Percentiles rank a stretch among this genome's conserved stretches.
Conservation (phyloP, 64 coral and sea anemone genomes). For the Montipora sp. region DNA sequence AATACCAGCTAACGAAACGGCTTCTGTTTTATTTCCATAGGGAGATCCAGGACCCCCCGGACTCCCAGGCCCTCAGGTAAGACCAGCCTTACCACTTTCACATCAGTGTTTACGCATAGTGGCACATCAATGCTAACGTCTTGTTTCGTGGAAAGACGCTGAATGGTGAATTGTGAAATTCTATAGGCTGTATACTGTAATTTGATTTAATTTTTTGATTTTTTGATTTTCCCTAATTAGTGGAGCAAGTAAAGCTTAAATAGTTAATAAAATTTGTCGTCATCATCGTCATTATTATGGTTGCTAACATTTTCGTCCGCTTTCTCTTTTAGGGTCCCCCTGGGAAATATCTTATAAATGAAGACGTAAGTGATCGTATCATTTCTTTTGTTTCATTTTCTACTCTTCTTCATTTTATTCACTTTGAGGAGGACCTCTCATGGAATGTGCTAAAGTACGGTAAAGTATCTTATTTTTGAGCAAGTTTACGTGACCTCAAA, state of each 20-base stretch:
- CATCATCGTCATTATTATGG: too few species aligned
- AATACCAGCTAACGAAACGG: too few species aligned
- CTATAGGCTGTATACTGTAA: too few species aligned
- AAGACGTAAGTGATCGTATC: not conserved
- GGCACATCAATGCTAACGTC: not conserved
- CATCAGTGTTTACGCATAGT: not conserved
- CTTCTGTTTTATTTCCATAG: not conserved
- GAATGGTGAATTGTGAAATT: not conserved
- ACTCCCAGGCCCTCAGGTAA: not conserved
- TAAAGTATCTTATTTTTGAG: too few species aligned
- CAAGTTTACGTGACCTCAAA: too few species aligned
- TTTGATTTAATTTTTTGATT: too few species aligned
- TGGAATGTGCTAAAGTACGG: too few species aligned
- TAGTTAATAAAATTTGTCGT: too few species aligned
- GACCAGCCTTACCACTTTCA: not conserved
- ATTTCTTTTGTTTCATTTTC: not conserved
- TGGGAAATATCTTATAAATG: not conserved
- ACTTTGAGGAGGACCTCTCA: not conserved
- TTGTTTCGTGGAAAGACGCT: not conserved
- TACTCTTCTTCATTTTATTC: not conserved
- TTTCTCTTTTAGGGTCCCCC: conserved; percentile 10
- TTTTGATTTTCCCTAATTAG: too few species aligned
- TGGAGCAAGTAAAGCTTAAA: too few species aligned
- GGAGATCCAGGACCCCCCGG: conserved; percentile 30
- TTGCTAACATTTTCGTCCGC: not conserved